Base-by-base conservation (phyloP, 2,888 invertebrate species). In the Synergus japonicus region DNA sequence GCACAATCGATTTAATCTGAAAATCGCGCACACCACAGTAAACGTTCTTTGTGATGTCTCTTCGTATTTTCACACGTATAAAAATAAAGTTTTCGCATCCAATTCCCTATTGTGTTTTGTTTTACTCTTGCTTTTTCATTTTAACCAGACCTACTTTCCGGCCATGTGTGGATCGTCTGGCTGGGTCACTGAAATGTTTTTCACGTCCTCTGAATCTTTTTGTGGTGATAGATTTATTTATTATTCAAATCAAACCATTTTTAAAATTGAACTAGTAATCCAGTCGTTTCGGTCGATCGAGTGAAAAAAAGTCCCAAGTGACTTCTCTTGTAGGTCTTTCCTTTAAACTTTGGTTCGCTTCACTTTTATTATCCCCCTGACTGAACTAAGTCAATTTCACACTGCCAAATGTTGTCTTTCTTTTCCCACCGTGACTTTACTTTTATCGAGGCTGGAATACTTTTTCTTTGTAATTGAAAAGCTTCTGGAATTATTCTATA, bases 111-210 rank as follows among this genome's bases (percentile, higher is more conserved):
- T 67, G 67, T n/a, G 15, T 69, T 49, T 69, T 49, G 29, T 69
- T 69, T 49, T 69, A 13, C 29, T 66, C 44, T 66, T 66, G 67
- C 67, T 67, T 46, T 67, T 67, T 67, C 46, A 46, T 67, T 67
- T 46, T 13, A 22, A 44, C 22, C 18, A 66, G n/a, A 18, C 18
- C 18, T 22, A 46, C 46, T 67, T 18, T 67, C 46, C 29, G 29
- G 29, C 29, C 43, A 43, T 66, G 15, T 18, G 22, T 18, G 22
- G 46, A 67, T 67, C 22, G 18, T 43, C 41, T 65, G 41, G 37
- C 18, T 66, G 41, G n/a, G 67, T 13, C 22, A n/a, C n/a, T 12
- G 15, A 66, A 67, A 44, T 22, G 18, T 44, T 43, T 43, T 67
- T 44, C 22, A 22, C 22, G 18, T 46, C 10, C 22, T 13, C 22